phyloP scores from a whole-genome alignment of 1,140 invertebrate species.

The Bombus polaris region DNA sequence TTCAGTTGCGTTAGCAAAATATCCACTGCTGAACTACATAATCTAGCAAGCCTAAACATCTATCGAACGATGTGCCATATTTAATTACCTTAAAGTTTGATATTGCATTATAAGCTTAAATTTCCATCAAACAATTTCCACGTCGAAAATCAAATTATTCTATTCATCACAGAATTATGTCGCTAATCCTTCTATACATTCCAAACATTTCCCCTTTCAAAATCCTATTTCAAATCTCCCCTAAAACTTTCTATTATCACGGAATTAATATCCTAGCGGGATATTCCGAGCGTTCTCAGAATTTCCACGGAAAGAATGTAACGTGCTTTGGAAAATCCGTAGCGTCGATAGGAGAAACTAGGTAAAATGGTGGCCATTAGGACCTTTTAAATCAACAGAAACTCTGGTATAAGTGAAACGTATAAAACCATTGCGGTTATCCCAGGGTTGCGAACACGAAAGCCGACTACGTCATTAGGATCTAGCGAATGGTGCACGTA shows the following conservation, averaged over 20 bases:
- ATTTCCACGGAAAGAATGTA: not conserved
- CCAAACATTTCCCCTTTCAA: not conserved
- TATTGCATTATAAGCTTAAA: not conserved
- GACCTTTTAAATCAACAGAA: constrained; percentile 47
- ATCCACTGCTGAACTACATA: not conserved
- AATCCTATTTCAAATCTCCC: not conserved
- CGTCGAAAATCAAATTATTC: not conserved
- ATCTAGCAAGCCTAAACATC: not conserved
- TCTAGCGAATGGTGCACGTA: constrained; percentile 58
- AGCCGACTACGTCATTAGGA: constrained; percentile 67
- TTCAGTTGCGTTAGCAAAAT: not conserved
- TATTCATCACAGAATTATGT: not conserved
- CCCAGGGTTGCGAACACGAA: constrained; percentile 44
- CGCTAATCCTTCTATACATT: not conserved
- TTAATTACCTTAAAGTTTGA: not conserved
- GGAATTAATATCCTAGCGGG: not conserved
- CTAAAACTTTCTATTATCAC: not conserved
- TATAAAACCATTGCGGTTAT: constrained; percentile 69
- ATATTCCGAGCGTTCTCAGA: not conserved
- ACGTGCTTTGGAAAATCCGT: not conserved
- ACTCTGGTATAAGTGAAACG: constrained; percentile 64
- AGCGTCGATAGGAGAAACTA: constrained; percentile 6
- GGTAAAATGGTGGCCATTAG: constrained; percentile 9
- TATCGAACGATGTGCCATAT: not conserved
- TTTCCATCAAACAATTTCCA: not conserved